phyloP scores from a whole-genome alignment of 2,113 vertebrate genomes.

The Syngnathoides biaculeatus region DNA sequence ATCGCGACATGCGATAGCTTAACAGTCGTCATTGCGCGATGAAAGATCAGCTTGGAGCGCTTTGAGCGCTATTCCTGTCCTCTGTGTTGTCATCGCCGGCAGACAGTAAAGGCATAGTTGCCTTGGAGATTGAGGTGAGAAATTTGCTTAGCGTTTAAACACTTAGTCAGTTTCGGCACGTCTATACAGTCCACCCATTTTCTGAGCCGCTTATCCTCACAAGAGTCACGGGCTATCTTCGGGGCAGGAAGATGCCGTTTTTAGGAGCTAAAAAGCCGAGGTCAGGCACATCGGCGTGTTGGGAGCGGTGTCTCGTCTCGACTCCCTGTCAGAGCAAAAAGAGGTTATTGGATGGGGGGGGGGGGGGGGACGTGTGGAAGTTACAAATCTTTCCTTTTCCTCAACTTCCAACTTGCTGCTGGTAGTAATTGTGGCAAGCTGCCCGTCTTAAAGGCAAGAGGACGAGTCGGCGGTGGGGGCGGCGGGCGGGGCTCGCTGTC shows the following conservation, averaged over 20 bases:
- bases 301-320: conserved; percentile 31
- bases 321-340: conserved; percentile 49
- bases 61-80: conserved; percentile 2
- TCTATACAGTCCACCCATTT: not conserved
- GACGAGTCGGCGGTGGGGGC: conserved; percentile 37
- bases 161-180: not conserved
- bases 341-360: conserved; percentile 50
- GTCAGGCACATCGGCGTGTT: not conserved
- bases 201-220: too few relatives aligned
- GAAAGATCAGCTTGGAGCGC: conserved; percentile 17
- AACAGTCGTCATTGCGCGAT: conserved; percentile 10
- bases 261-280: not conserved
- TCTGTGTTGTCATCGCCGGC: conserved; percentile 12
- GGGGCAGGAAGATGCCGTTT: too few relatives aligned
- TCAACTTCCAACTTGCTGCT: conserved; percentile 61
- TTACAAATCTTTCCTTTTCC: conserved; percentile 59
- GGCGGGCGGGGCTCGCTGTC: conserved; percentile 25
- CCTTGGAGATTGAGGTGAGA: conserved; percentile 49
- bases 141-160: conserved; percentile 20
- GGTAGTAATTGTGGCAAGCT: conserved; percentile 62
- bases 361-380: conserved; percentile 37
- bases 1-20: conserved; percentile 2
- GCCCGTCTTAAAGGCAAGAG: conserved; percentile 38
- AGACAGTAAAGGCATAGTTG: conserved; percentile 32
- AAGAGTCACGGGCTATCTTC: too few relatives aligned